phyloP scores from a whole-genome alignment of 2,888 invertebrate genomes.

The Neuroscelio doddi region DNA sequence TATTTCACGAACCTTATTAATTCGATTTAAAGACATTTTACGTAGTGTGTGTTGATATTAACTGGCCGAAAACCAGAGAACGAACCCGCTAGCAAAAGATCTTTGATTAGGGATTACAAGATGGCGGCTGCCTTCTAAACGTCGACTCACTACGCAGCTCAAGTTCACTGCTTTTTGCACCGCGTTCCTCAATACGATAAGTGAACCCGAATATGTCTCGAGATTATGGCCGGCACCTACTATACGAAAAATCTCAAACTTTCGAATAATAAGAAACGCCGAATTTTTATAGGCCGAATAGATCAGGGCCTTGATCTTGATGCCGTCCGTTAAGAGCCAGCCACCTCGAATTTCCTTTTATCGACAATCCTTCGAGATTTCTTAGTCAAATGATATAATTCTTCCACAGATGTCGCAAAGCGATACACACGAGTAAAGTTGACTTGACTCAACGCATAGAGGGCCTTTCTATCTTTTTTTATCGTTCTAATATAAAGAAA shows the following conservation, averaged over 20 bases:
- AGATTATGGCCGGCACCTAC: background rate
- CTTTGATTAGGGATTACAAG: constrained; percentile 90
- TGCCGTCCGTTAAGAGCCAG: constrained; percentile 41
- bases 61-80: constrained; percentile 86
- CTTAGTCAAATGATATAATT: constrained; percentile 46
- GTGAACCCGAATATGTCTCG: background rate
- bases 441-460: too few species aligned
- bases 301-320: constrained; percentile 48
- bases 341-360: constrained; percentile 66
- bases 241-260: constrained; percentile 4
- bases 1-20: constrained; percentile 89
- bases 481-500: too few species aligned
- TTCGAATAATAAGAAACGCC: background rate
- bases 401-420: constrained; percentile 51
- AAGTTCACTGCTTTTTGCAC: constrained; percentile 61
- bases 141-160: constrained; percentile 83
- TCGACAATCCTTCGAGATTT: constrained; percentile 59
- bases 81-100: constrained; percentile 87
- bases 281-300: constrained; percentile 45
- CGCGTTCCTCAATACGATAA: constrained; percentile 19
- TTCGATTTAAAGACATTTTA: constrained; percentile 95
- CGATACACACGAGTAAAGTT: too few species aligned
- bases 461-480: too few species aligned
- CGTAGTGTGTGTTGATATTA: constrained; percentile 76
- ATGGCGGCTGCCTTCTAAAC: constrained; percentile 90